Conservation (phyloP, 1,140 invertebrate species). For the Pseudomyrmex cubaensis region DNA sequence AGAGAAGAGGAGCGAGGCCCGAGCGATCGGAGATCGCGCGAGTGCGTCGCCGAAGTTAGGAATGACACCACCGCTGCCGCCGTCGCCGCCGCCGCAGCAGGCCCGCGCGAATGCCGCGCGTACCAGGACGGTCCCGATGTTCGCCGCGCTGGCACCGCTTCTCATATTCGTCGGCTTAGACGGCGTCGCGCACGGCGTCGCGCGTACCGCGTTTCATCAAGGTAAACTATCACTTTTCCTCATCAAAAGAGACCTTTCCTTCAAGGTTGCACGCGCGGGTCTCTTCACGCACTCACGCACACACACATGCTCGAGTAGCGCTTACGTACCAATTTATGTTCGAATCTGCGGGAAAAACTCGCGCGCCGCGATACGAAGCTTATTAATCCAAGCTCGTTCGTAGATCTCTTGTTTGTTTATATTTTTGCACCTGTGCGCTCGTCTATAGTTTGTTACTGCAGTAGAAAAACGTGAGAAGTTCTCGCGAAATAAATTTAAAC, state of each 20-base stretch:
- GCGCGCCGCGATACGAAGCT: too few species aligned
- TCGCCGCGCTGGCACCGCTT: constrained; percentile 66
- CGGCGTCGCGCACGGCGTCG: constrained; percentile 72
- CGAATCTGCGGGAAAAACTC: too few species aligned
- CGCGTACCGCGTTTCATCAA: constrained; percentile 53
- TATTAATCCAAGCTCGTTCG: too few species aligned
- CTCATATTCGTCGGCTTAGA: constrained; percentile 70
- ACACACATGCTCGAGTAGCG: too few species aligned
- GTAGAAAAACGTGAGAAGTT: too few species aligned
- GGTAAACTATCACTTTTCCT: constrained; percentile 46
- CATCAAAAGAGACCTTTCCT: not conserved
- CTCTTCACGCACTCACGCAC: not conserved
- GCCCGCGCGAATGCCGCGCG: constrained; percentile 44
- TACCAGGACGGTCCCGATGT: constrained; percentile 66
- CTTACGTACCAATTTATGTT: too few species aligned
- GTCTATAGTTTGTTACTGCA: too few species aligned
- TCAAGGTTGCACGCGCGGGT: not conserved
- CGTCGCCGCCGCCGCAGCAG: not conserved
- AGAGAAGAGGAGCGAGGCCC: constrained; percentile 15
- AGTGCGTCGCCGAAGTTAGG: constrained; percentile 32
- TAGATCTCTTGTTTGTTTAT: too few species aligned
- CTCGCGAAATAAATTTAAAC: too few species aligned
- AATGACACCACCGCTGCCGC: constrained; percentile 24
- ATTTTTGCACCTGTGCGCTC: too few species aligned
- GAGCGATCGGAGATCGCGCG: constrained; percentile 37